Base-by-base conservation (phyloP, 2,113 vertebrate species). In the Pygoscelis adeliae region DNA sequence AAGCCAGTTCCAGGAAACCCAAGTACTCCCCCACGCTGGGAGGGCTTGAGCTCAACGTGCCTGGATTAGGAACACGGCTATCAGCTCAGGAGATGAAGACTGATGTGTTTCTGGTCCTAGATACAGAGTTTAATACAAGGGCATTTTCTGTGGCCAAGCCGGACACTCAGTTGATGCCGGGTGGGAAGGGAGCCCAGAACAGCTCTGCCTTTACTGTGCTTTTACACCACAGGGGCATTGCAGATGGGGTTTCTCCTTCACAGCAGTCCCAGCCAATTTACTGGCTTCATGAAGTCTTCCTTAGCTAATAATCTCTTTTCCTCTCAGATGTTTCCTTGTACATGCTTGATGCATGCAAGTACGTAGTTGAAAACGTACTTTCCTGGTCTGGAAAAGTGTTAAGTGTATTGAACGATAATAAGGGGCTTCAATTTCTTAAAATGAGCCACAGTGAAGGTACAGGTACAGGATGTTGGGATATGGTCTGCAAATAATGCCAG, bases 1-100 rank as follows among this genome's bases (percentile, higher is more conserved):
- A 97, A 93, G 47, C 36, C 86, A 96, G 34, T 93, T 93, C 88
- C 79, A 95, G 85, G 65, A 97, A 97, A 95, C 19, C 61, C 38
- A 95, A 86, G 59, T 69, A 92, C 74, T 94, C 77, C 67, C 65
- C 91, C 77, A 73, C 8, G 71, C 81, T 88, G 90, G 76, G 97
- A 97, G 80, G 93, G 96, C 62, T 93, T 90, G 77, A 50, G 49
- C 56, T 93, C 87, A 80, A 90, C 4, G 5, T 94, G 94, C 20
- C 38, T 95, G 72, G 87, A 92, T 96, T 95, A 94, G 62, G 71
- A 98, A 95, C 11, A 5, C 9, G 67, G 50, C 69, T 65, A 76
- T 90, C 89, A 93, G 71, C 34, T 95, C 76, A 95, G 59, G 15
- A 96, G 88, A 90, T 65, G 74, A 97, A 95, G 82, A 97, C 47